phyloP scores from a whole-genome alignment of 2,113 vertebrate genomes.

The Prinia subflava region DNA sequence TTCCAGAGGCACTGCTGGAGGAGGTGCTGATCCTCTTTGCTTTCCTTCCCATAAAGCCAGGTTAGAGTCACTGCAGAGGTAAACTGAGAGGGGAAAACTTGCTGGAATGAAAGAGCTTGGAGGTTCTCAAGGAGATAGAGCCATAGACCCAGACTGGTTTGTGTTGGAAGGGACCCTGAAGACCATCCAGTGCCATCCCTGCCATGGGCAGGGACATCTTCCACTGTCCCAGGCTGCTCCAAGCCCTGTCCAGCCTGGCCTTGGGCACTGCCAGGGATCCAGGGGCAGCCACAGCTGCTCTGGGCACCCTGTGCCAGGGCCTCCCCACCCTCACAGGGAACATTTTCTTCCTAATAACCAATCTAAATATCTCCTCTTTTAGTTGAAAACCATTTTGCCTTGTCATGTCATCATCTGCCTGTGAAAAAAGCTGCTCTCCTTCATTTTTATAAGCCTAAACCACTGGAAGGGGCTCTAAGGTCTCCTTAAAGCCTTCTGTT shows the following conservation, averaged over 20 bases:
- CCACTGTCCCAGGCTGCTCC: rapidly evolving
- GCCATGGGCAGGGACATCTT: neutral
- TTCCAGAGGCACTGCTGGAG: neutral
- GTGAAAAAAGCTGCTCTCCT: neutral
- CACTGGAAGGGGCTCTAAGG: neutral
- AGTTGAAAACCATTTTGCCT: neutral
- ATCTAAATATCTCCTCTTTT: neutral
- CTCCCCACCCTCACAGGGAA: rapidly evolving
- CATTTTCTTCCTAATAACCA: neutral
- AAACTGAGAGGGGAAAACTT: neutral
- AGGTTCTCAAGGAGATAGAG: neutral
- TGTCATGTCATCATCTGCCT: neutral
- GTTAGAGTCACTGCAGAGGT: neutral
- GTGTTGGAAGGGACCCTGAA: neutral
- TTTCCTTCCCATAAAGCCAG: neutral
- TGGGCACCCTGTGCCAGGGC: neutral
- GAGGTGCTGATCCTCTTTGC: neutral
- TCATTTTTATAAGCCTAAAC: neutral
- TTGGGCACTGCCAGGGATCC: neutral
- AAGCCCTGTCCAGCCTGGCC: rapidly evolving
- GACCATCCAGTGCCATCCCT: rapidly evolving
- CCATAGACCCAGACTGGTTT: neutral
- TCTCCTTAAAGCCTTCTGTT: neutral
- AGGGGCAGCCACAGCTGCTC: neutral
- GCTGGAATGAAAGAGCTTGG: neutral